Base-by-base conservation (phyloP, 2,113 vertebrate genomes). In the Cryptomyrus ogoouensis region DNA sequence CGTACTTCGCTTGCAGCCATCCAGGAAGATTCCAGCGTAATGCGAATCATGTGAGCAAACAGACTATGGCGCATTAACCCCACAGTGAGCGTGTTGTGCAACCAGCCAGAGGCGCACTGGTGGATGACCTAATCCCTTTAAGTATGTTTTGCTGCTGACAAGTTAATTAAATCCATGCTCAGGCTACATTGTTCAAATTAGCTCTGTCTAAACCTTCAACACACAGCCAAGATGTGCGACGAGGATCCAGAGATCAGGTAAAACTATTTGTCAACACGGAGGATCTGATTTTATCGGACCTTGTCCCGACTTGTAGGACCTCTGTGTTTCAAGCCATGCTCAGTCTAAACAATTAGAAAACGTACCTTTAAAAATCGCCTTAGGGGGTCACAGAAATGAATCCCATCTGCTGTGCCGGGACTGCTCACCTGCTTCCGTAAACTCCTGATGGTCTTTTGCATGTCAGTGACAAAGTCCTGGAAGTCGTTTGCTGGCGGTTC, bases 391-490 rank as follows among this genome's bases (percentile, higher is more conserved):
- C 5, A 80, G 15, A 42, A 42, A 80, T 3, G 15, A 17, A 42
- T 17, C 10, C 15, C 35, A 42, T 80, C 35, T 42, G 35, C 35
- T 17, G 70, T 39, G 70, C n/a, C 4, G 4, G 19, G 17, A 2
- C 8, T 0, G 74, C 93, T 91, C 89, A 98, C 98, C 97, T 99
- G 98, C 92, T 95, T 97, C 94, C 98, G 97, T 95, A 99, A 97
- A 94, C 97, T 96, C 49, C 95, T 96, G 93, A 99, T 99, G 9
- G 98, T 99, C 94, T 97, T 97, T 92, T 99, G 98, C 97, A 99
- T 98, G 93, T 99, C 97, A 27, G 95, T 90, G 91, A 99, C 96
- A 92, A 99, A 98, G 86, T 98, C 98, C 94, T 96, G 98, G 95
- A 99, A 98, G 93, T 98, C 97, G 46, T 90, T 97, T 10, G 94